A percentile compares a stretch with the other conserved stretches of the same genome.
Conservation (phyloP, 2,797 vertebrate genomes). For the Bradypodion ventrale region DNA sequence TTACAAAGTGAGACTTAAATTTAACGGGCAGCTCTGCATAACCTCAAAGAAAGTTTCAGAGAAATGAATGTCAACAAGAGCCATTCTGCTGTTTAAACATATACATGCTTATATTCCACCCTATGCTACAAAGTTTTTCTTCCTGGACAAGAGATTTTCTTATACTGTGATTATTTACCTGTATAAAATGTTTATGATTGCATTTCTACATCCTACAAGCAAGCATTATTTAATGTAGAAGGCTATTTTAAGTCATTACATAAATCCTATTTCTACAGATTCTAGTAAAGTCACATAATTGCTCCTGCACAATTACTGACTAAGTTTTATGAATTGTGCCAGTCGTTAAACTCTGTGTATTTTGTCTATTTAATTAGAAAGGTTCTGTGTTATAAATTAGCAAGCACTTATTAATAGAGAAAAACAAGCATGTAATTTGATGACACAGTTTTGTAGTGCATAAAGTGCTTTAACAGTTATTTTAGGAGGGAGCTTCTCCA, state of each 20-base stretch:
- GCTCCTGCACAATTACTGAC: neutral
- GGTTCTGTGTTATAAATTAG: neutral
- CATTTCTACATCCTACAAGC: neutral
- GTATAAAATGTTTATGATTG: neutral
- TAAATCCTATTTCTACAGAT: neutral
- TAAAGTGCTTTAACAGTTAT: neutral
- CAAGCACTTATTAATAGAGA: neutral
- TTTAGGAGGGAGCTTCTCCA: neutral
- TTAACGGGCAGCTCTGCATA: constrained; percentile 38
- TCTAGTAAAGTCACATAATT: neutral
- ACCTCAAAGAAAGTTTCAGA: constrained; percentile 39
- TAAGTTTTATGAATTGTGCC: neutral
- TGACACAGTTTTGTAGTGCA: neutral
- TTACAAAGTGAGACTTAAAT: constrained; percentile 50
- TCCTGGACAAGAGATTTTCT: neutral
- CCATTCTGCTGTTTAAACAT: constrained; percentile 5
- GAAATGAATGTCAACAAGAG: constrained; percentile 7
- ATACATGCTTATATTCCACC: neutral
- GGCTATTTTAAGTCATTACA: neutral
- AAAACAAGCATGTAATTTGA: neutral
- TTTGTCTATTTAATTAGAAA: neutral
- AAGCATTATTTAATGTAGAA: constrained; percentile 15
- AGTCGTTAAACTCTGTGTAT: neutral
- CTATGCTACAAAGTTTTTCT: neutral
- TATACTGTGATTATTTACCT: neutral